Evolutionary conservation across 2,888 invertebrate genomes (phyloP), one percentile per base, ranked within the genome.

Genomic region (Hydropsyche betteni): DNA sequence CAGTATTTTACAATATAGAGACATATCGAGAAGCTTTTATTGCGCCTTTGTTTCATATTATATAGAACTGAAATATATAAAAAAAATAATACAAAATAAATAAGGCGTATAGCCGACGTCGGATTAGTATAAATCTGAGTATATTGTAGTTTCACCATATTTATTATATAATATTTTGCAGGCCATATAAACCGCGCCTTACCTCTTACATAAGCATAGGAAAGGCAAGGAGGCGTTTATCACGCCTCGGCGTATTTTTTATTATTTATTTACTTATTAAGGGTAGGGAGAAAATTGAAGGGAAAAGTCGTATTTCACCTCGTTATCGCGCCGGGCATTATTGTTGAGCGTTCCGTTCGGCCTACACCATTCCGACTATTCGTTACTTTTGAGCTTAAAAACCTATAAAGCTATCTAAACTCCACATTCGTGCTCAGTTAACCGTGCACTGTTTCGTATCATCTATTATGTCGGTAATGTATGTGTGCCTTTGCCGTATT

Each of bases 331-430:
- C 36, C 7, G 10, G 7, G 64, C 64, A 33, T 64, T 64, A 64
- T 64, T 64, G 64, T 64, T 64, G 36, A 64, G 34, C 64, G 64
- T 64, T 64, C n/a, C 64, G 64, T 64, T 64, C n/a, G 33, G 64
- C 36, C 36, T 36, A 64, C 64, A 33, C 8, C 64, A 36, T 36
- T 64, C 64, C 38, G 69, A 69, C 69, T 69, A 69, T 69, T 69
- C 51, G 69, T 69, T 69, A 69, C 69, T 69, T 69, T 64, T 69
- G 50, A 69, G 69, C 69, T 69, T 69, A 69, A 69, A 69, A 69
- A 69, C 69, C 44, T 51, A 69, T 69, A 69, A 69, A 69, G 69
- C 69, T 69, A 69, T 69, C 69, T 69, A 51, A 69, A 69, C 16
- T 69, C 69, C 33, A 50, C 51, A 69, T 69, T 69, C 69, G 50